Evolutionary conservation across 2,113 vertebrate species (phyloP).

Genomic region (Holacanthus passer): DNA sequence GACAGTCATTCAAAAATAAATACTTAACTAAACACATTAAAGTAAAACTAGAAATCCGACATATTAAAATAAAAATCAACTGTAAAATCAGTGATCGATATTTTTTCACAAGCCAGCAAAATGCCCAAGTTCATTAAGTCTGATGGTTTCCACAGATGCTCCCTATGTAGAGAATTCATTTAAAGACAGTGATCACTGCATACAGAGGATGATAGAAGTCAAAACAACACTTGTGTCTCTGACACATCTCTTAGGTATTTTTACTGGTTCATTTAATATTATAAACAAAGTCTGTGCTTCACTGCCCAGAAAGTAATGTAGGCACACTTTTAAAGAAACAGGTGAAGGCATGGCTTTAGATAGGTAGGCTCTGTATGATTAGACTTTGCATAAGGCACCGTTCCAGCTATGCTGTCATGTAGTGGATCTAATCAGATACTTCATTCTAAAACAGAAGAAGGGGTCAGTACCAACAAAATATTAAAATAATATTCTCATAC

Average conservation of each 20-base stretch:
- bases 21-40: slow-evolving; percentile 42
- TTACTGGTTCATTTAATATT: slow-evolving; percentile 1
- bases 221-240: slow-evolving; percentile 15
- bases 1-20: slow-evolving; percentile 44
- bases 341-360: not conserved
- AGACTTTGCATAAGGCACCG: slow-evolving; percentile 70
- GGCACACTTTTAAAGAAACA: not conserved
- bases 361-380: not conserved
- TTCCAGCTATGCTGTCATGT: slow-evolving; percentile 40
- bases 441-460: not conserved
- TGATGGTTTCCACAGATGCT: not conserved
- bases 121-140: slow-evolving; percentile 20
- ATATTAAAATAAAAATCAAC: not conserved
- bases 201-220: slow-evolving; percentile 2
- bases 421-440: slow-evolving; percentile 6
- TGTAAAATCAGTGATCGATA: not conserved
- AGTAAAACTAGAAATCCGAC: slow-evolving; percentile 1
- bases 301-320: slow-evolving; percentile 7
- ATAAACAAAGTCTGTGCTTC: slow-evolving; percentile 19
- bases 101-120: not conserved
- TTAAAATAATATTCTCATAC: not conserved
- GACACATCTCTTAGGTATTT: not conserved
- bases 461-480: not conserved
- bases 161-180: not conserved
- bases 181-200: slow-evolving; percentile 13